Percentiles rank a stretch among this genome's conserved stretches.
Conservation (phyloP, 2,797 vertebrate genomes). For the Peromyscus attwateri region DNA sequence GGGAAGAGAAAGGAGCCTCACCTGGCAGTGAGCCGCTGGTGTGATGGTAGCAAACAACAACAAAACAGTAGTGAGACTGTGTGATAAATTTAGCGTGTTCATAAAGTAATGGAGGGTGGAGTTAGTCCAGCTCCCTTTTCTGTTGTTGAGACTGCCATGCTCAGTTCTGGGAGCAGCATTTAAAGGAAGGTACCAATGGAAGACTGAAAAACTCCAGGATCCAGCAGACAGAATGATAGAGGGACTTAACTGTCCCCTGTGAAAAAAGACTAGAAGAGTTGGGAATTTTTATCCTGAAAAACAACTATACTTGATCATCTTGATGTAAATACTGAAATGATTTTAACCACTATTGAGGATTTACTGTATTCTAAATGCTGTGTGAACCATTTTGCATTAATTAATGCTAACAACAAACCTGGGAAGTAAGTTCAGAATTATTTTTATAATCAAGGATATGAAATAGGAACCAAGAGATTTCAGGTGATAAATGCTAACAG, state of each 20-base stretch:
- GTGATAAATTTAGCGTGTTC: background rate
- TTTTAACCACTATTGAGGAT: constrained; percentile 26
- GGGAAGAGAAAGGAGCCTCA: background rate
- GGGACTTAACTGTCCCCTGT: background rate
- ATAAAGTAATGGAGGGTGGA: background rate
- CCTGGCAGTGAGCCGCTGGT: background rate
- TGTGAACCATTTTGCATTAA: constrained; percentile 19
- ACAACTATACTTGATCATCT: background rate
- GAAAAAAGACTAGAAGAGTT: background rate
- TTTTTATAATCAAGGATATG: constrained; percentile 4
- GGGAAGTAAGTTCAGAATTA: background rate
- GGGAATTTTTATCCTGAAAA: background rate
- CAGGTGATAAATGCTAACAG: constrained; percentile 8
- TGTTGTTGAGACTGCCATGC: background rate
- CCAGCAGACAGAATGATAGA: background rate
- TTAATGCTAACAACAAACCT: background rate
- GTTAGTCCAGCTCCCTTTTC: background rate
- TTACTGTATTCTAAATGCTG: background rate
- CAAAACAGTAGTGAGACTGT: background rate
- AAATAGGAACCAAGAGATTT: background rate
- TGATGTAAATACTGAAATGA: constrained; percentile 22
- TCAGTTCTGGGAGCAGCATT: background rate
- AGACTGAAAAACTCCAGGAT: background rate
- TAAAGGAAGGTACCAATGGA: background rate
- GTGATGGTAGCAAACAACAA: background rate